A percentile compares a stretch with the other conserved stretches of the same genome.
Conservation (phyloP, 2,113 vertebrate genomes). For the Misgurnus mizolepis region DNA sequence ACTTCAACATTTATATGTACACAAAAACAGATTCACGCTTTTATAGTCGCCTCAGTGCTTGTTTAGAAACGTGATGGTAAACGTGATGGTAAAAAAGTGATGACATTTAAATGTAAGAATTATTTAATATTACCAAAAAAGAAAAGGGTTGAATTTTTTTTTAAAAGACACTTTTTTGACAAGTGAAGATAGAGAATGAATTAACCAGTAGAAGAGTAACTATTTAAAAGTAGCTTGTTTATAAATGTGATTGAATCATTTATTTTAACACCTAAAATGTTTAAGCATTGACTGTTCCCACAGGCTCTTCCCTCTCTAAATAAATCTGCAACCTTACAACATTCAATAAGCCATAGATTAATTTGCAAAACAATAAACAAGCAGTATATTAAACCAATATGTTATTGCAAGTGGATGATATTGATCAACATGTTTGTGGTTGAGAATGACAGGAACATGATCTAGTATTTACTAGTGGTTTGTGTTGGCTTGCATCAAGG, state of each 20-base stretch:
- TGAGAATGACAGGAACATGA: constrained; percentile 19
- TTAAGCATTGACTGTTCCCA: constrained; percentile 80
- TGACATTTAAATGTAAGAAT: neutral
- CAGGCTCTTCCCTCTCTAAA: constrained; percentile 66
- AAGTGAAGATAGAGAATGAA: constrained; percentile 60
- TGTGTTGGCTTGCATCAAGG: constrained; percentile 3
- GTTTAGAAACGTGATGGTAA: no score
- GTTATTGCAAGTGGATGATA: constrained; percentile 63
- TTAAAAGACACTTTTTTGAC: neutral
- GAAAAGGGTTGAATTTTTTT: neutral
- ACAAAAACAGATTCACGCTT: no score
- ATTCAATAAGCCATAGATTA: constrained; percentile 70
- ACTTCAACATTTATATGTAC: no score
- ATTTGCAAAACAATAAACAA: constrained; percentile 69
- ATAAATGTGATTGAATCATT: constrained; percentile 76
- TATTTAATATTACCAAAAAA: neutral
- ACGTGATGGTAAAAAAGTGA: no score
- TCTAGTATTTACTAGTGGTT: constrained; percentile 23
- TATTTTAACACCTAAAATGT: constrained; percentile 76
- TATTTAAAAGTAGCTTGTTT: constrained; percentile 73
- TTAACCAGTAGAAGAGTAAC: constrained; percentile 74
- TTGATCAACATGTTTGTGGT: constrained; percentile 59
- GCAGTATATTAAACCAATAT: constrained; percentile 65
- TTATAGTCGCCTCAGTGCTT: no score
- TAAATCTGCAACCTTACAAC: constrained; percentile 64